Conservation (phyloP, 2,797 vertebrate species). For the Sebastes glaucus region DNA sequence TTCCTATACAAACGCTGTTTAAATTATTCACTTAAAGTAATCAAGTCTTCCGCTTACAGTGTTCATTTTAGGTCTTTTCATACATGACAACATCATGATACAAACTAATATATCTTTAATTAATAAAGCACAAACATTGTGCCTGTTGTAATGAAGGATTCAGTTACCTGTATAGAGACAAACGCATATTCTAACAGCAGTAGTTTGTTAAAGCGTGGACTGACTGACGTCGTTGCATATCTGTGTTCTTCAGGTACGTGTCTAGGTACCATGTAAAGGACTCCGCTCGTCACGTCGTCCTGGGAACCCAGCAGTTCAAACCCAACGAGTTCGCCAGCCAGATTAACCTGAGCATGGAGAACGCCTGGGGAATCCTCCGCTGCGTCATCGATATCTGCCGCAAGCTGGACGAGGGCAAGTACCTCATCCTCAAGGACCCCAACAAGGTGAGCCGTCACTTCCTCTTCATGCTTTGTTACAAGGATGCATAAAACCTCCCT, state of each 20-base stretch:
- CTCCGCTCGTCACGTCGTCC: slow-evolving; percentile 93
- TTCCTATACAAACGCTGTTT: too few species aligned
- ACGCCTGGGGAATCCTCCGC: slow-evolving; percentile 97
- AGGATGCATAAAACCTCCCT: background rate
- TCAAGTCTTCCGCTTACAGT: too few species aligned
- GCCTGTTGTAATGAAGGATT: background rate
- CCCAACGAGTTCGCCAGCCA: slow-evolving; percentile 99
- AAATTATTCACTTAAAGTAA: too few species aligned
- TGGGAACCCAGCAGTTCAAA: slow-evolving; percentile 99
- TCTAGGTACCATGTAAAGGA: slow-evolving; percentile 98
- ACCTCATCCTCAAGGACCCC: slow-evolving; percentile 99
- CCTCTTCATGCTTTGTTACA: background rate
- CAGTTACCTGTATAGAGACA: background rate
- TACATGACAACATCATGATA: too few species aligned
- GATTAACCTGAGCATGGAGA: slow-evolving; percentile 99
- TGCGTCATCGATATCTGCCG: slow-evolving; percentile 98
- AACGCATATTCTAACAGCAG: background rate
- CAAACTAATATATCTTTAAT: background rate
- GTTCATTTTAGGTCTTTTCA: too few species aligned
- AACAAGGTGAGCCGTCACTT: slow-evolving; percentile 87
- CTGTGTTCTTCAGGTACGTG: slow-evolving; percentile 84
- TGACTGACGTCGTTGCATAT: background rate
- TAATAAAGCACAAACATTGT: background rate
- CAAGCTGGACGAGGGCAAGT: slow-evolving; percentile 98
- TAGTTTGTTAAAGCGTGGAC: background rate